phyloP scores from a whole-genome alignment of 2,797 vertebrate species.

The Leptatherina wallacei region DNA sequence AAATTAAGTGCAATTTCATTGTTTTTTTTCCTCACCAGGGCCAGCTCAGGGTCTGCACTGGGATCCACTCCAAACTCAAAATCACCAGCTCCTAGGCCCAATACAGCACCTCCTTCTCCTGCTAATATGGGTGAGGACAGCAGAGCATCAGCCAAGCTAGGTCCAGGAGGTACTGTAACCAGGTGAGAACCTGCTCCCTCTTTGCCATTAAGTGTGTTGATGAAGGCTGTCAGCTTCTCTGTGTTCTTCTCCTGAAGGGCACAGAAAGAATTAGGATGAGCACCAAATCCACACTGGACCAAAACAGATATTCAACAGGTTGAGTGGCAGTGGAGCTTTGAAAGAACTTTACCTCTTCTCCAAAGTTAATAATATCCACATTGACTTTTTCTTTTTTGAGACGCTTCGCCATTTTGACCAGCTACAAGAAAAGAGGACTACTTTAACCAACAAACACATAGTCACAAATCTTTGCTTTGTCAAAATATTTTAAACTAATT shows the following conservation, averaged over 20 bases:
- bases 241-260: constrained; percentile 89
- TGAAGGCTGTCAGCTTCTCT: constrained; percentile 93
- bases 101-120: constrained; percentile 92
- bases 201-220: constrained; percentile 94
- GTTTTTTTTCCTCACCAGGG: constrained; percentile 84
- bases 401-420: constrained; percentile 94
- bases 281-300: constrained; percentile 65
- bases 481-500: not conserved
- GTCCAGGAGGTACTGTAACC: constrained; percentile 94
- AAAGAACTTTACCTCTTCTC: constrained; percentile 88
- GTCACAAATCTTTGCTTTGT: not conserved
- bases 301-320: not conserved
- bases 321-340: not conserved
- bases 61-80: constrained; percentile 97
- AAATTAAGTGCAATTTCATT: not conserved
- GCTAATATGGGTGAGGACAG: constrained; percentile 94
- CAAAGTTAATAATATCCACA: constrained; percentile 94
- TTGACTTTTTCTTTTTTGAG: constrained; percentile 97
- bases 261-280: constrained; percentile 55
- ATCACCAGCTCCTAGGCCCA: constrained; percentile 92
- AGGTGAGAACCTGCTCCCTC: constrained; percentile 93
- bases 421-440: constrained; percentile 70
- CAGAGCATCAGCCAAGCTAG: constrained; percentile 92
- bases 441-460: constrained; percentile 6
- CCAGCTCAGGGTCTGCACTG: constrained; percentile 92